These are phyloP conservation scores for Leuctra nigra DNA, from an alignment of 2,888 invertebrate species.

Conservation along the genomic window DNA sequence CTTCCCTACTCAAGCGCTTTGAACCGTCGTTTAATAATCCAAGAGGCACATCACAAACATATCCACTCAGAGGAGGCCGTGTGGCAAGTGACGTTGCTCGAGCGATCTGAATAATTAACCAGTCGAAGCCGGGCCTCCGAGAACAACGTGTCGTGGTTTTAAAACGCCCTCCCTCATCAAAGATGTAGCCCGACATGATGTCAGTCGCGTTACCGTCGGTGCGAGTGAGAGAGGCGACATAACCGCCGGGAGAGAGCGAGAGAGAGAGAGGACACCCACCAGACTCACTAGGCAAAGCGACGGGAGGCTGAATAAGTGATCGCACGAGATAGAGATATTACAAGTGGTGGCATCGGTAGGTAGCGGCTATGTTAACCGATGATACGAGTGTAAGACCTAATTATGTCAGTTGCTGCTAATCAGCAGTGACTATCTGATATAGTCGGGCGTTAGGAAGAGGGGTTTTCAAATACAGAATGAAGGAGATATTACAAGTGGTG, in stretches of 20 bases:
- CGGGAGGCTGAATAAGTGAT: not conserved
- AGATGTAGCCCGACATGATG: constrained; percentile 23
- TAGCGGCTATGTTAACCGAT: no score
- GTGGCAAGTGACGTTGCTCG: constrained; percentile 6
- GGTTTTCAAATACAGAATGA: no score
- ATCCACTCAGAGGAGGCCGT: not conserved
- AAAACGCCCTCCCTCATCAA: constrained; percentile 18
- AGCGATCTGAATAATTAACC: constrained; percentile 8
- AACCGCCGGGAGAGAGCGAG: not conserved
- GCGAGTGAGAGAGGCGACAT: not conserved
- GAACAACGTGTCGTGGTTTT: constrained; percentile 6
- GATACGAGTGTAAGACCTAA: no score
- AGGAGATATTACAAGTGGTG: no score
- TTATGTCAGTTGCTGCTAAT: no score
- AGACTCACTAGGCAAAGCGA: not conserved
- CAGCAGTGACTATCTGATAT: no score
- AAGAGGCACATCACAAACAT: not conserved
- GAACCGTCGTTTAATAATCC: not conserved
- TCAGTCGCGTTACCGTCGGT: not conserved
- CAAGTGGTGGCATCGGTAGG: no score
- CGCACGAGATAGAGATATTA: no score
- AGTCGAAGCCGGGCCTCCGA: not conserved
- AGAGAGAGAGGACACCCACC: not conserved
- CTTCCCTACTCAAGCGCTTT: no score
- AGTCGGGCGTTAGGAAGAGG: no score